Base-by-base conservation (phyloP, 2,113 vertebrate genomes). In the Pygoscelis adeliae region DNA sequence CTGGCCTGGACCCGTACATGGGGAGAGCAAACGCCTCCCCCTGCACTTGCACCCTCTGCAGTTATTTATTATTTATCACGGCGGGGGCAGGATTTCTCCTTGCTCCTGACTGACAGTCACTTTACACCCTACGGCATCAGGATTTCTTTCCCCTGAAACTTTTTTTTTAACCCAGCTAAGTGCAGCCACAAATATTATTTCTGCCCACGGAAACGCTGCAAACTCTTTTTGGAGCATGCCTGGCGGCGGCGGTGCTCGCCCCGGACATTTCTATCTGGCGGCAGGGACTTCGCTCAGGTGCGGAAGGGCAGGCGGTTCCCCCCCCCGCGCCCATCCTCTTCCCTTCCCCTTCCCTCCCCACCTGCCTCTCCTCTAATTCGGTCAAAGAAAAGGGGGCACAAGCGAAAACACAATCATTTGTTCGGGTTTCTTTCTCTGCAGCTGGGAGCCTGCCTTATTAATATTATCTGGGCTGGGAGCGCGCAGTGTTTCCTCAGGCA, bases 361-460 rank as follows among this genome's bases (percentile, higher is more conserved):
- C 50, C 52, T 10, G 5, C 38, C 23, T 61, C 78, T 52, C 59
- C 56, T 89, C 29, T 96, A 91, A 95, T 92, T 97, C 0, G 5
- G 74, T 83, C 89, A 94, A 95, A 94, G 73, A 63, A 80, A 86
- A 93, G 11, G 72, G 83, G 87, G 87, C 71, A 89, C 91, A 93
- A 80, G 73, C 13, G 20, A 92, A 96, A 95, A 83, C 46, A 52
- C 0, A 12, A 34, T 30, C 65, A 56, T 88, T 95, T 97, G 83
- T 71, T 83, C 38, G 11, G n/a, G 38, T 72, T 91, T 92, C 73
- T 88, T 79, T 96, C 84, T 87, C 73, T 90, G 92, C 56, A 62
- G 34, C 49, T 55, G 76, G 63, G 73, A 97, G 73, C 71, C 30
- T 95, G 93, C 97, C 86, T 90, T 96, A 92, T 97, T 97, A 97